These are phyloP conservation scores for Lycorma delicatula DNA, from an alignment of 1,140 invertebrate species.

Conservation along the genomic window DNA sequence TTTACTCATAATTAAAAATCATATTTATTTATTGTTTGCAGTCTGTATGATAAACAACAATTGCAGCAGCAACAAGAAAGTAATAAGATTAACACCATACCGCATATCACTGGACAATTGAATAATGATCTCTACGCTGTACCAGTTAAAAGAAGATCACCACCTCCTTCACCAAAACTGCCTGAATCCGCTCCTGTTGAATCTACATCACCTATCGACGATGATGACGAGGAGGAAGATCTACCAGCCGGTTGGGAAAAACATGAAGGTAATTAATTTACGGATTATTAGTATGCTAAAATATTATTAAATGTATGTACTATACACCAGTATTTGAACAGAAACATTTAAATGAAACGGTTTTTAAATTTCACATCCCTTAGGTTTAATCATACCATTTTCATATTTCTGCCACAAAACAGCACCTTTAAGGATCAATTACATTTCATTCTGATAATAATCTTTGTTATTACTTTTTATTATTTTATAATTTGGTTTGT, in stretches of 20 bases:
- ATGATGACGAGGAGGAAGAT: constrained; percentile 18
- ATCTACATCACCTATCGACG: neutral
- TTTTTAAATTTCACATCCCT: too few relatives aligned
- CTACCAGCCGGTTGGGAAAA: constrained; percentile 85
- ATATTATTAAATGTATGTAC: too few relatives aligned
- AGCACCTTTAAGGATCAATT: too few relatives aligned
- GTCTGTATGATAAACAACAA: constrained; percentile 22
- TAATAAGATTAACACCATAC: too few relatives aligned
- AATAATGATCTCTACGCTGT: constrained; percentile 68
- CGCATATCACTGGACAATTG: constrained; percentile 56
- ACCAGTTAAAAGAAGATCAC: constrained; percentile 54
- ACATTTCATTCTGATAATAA: neutral
- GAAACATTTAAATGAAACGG: too few relatives aligned
- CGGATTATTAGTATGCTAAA: too few relatives aligned
- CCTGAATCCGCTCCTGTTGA: constrained; percentile 8
- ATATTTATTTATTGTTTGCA: constrained; percentile 12
- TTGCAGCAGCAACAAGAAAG: too few relatives aligned
- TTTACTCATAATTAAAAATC: neutral
- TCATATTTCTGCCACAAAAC: too few relatives aligned
- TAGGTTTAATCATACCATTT: too few relatives aligned
- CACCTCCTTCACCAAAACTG: constrained; percentile 8
- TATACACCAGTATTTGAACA: too few relatives aligned
- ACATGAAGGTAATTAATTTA: constrained; percentile 93
- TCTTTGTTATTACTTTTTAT: neutral
- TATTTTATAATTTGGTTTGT: too few relatives aligned